A percentile compares a stretch with the other conserved stretches of the same genome.
Evolutionary conservation across 1,140 invertebrate genomes (phyloP).

Genomic region (Babylonia areolata): DNA sequence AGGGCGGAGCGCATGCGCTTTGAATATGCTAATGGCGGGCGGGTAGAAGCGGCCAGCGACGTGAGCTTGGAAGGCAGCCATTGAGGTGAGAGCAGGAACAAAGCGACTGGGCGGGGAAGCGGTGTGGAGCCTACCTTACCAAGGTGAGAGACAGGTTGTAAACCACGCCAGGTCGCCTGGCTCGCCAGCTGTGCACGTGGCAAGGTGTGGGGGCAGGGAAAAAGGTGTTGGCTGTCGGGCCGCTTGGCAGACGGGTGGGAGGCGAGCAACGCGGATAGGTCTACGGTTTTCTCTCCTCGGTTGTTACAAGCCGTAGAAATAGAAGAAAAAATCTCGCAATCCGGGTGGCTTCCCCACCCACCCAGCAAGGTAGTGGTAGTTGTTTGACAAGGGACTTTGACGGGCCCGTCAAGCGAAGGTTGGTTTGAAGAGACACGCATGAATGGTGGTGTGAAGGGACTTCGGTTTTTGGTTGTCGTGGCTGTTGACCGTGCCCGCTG

Average conservation of each 20-base stretch:
- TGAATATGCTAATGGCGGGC: constrained; percentile 37
- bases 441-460: background rate
- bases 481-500: background rate
- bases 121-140: constrained; percentile 12
- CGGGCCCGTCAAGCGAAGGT: background rate
- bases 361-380: background rate
- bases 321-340: background rate
- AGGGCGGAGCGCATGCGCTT: constrained; percentile 13
- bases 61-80: constrained; percentile 17
- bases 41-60: background rate
- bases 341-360: constrained; percentile 10
- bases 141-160: constrained; percentile 41
- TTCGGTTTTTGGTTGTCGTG: too few species aligned
- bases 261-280: background rate
- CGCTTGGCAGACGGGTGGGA: constrained; percentile 21
- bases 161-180: constrained; percentile 18
- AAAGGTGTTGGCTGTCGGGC: constrained; percentile 9
- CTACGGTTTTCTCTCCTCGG: background rate
- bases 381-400: background rate
- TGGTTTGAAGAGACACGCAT: background rate
- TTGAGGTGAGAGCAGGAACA: constrained; percentile 36
- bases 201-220: constrained; percentile 14
- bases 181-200: constrained; percentile 16
- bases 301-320: background rate
- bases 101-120: constrained; percentile 27